A percentile compares a stretch with the other conserved stretches of the same genome.
Conservation (phyloP, 2,888 invertebrate genomes). For the Zaprionus lineosus region DNA sequence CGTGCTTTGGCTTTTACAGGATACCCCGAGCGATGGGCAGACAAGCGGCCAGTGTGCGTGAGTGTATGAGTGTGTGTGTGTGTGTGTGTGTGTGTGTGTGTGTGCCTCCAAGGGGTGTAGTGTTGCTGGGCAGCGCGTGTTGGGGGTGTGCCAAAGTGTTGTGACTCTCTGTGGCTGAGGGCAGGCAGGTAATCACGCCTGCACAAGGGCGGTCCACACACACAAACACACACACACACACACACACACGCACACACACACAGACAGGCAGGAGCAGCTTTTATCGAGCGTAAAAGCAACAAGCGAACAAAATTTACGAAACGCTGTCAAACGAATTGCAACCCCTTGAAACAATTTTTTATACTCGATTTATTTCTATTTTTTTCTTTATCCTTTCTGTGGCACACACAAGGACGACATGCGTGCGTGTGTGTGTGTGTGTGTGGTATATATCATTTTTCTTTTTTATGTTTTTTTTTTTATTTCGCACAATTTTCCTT, state of each 20-base stretch:
- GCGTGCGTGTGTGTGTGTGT: constrained; percentile 1
- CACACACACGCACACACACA: constrained; percentile 17
- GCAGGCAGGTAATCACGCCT: constrained; percentile 64
- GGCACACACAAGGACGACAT: constrained; percentile 10
- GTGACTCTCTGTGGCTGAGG: constrained; percentile 14
- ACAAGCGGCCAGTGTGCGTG: too few relatives aligned
- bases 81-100: too few relatives aligned
- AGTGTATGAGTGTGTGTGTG: too few relatives aligned
- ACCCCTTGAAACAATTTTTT: constrained; percentile 73
- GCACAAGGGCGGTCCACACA: constrained; percentile 8
- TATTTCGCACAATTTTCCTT: constrained; percentile 48
- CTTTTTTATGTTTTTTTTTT: constrained; percentile 8
- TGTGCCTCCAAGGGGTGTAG: too few relatives aligned
- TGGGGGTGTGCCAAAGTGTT: constrained; percentile 1
- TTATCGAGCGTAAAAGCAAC: constrained; percentile 63
- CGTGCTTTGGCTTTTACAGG: background rate
- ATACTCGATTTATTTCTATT: constrained; percentile 70
- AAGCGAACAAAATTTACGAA: constrained; percentile 50
- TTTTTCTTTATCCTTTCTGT: constrained; percentile 25
- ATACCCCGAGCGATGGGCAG: too few relatives aligned
- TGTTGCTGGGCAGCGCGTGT: constrained; percentile 12
- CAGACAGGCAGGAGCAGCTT: constrained; percentile 48
- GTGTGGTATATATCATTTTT: constrained; percentile 6
- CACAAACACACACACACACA: constrained; percentile 19
- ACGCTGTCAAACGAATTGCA: constrained; percentile 64